phyloP scores from a whole-genome alignment of 2,797 vertebrate species.

The Oceanodroma leucorhoa region DNA sequence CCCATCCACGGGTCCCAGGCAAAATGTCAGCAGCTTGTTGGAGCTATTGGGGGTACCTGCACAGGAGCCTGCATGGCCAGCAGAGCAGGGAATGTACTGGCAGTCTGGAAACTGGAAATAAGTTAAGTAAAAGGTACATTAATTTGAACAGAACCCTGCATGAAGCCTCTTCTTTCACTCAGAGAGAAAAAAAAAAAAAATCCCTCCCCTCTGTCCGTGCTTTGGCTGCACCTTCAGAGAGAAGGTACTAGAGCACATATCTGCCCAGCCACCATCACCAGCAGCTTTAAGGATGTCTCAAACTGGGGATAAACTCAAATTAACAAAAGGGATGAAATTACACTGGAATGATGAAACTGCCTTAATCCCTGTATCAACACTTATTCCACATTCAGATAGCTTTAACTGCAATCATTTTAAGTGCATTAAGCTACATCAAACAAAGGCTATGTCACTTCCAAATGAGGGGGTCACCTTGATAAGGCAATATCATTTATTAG shows the following conservation, averaged over 20 bases:
- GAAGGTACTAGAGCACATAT: not conserved
- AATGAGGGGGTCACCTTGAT: not conserved
- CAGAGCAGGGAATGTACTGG: not conserved
- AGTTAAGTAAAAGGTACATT: not conserved
- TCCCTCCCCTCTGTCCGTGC: fast-evolving
- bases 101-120: not conserved
- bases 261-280: not conserved
- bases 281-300: not conserved
- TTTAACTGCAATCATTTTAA: not conserved
- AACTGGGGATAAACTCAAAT: not conserved
- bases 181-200: not conserved
- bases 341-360: not conserved
- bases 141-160: not conserved
- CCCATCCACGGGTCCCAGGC: not conserved
- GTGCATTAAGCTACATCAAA: not conserved
- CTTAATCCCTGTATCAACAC: not conserved
- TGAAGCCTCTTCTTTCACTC: not conserved
- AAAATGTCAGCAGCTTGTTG: not conserved
- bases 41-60: not conserved
- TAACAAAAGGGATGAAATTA: not conserved
- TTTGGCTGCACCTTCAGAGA: not conserved
- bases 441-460: not conserved
- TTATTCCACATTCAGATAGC: not conserved
- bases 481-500: not conserved
- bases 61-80: fast-evolving